These are phyloP conservation scores for Cataglyphis altisquamis DNA, from an alignment of 2,888 invertebrate species.

Conservation along the genomic window DNA sequence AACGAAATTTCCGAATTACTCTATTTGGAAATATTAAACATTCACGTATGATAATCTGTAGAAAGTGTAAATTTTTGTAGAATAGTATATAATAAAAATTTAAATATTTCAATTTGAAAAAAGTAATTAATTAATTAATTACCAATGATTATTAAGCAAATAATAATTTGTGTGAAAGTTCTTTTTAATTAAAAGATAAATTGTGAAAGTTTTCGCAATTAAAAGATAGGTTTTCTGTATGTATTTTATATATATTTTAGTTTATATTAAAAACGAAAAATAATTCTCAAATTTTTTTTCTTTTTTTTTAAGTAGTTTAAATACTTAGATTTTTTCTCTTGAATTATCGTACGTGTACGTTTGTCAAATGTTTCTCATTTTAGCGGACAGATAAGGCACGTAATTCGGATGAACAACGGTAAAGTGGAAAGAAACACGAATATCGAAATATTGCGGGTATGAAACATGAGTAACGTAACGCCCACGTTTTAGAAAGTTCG, in stretches of 20 bases:
- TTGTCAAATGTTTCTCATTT: conserved; percentile 14
- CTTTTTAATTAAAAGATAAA: background rate
- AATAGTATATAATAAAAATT: background rate
- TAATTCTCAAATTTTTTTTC: background rate
- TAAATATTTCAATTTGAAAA: background rate
- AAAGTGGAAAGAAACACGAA: conserved; percentile 63
- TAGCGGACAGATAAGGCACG: conserved; percentile 37
- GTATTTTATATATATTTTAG: background rate
- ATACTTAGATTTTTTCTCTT: background rate
- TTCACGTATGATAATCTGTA: background rate
- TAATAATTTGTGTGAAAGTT: conserved; percentile 25
- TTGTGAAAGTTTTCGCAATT: conserved; percentile 25
- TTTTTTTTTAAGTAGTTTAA: background rate
- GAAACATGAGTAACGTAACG: conserved; percentile 54
- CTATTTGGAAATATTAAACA: background rate
- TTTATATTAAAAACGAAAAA: background rate
- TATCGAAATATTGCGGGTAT: conserved; percentile 57
- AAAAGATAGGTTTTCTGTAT: background rate
- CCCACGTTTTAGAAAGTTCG: conserved; percentile 73
- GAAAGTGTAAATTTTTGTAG: background rate
- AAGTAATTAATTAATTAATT: background rate
- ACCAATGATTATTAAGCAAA: conserved; percentile 5
- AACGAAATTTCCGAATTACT: background rate
- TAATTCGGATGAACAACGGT: conserved; percentile 28
- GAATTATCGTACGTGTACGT: conserved; percentile 7